These are phyloP conservation scores for Nyctalus aviator DNA, from an alignment of 2,797 vertebrate genomes.

Conservation along the genomic window DNA sequence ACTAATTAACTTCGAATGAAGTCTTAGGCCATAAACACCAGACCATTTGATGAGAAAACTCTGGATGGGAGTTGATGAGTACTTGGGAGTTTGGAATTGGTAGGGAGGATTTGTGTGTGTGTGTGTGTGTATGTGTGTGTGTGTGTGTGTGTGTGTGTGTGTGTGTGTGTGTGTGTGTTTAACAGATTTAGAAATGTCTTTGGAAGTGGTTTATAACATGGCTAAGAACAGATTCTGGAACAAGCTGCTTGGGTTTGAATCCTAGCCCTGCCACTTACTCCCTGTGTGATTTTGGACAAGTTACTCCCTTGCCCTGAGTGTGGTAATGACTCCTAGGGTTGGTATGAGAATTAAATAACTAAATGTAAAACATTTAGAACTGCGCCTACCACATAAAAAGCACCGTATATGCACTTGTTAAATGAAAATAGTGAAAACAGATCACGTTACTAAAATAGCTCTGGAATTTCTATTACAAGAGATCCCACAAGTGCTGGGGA, in stretches of 20 bases:
- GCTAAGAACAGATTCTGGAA: neutral
- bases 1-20: constrained; percentile 32
- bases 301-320: neutral
- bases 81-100: constrained; percentile 2
- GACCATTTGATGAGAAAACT: neutral
- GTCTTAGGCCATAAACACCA: neutral
- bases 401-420: neutral
- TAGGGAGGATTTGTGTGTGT: too few relatives aligned
- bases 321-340: neutral
- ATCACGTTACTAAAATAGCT: neutral
- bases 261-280: neutral
- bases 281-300: neutral
- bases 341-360: neutral
- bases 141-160: too few relatives aligned
- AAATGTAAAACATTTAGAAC: neutral
- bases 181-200: neutral
- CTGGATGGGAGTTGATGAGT: neutral
- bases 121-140: too few relatives aligned
- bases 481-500: neutral
- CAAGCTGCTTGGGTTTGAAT: neutral
- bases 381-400: neutral
- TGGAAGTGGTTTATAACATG: neutral
- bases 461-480: neutral
- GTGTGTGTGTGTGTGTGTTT: neutral
- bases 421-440: neutral